These are phyloP conservation scores for Neodontobutis hainanensis DNA, from an alignment of 2,113 vertebrate species.

Conservation along the genomic window DNA sequence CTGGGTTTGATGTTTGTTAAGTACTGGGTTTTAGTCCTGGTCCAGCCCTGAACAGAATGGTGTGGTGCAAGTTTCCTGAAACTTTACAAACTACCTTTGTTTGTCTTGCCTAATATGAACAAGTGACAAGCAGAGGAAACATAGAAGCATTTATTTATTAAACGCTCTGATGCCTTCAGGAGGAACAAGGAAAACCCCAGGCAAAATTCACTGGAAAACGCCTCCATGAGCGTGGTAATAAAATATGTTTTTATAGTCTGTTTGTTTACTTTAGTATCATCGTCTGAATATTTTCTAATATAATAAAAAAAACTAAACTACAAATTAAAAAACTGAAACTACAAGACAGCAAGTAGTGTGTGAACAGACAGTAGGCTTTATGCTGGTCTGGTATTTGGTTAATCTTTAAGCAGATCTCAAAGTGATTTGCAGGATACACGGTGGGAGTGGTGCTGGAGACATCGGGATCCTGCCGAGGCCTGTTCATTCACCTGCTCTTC, in stretches of 20 bases:
- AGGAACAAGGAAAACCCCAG: conserved; percentile 11
- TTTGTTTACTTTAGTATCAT: too few relatives aligned
- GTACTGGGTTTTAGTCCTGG: too few relatives aligned
- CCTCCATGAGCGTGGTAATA: background rate
- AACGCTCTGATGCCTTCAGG: background rate
- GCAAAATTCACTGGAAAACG: background rate
- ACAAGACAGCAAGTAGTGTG: background rate
- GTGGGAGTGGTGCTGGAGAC: background rate
- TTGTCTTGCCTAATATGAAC: too few relatives aligned
- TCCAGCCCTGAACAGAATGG: background rate
- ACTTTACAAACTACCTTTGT: background rate
- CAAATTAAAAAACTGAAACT: background rate
- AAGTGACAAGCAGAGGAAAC: background rate
- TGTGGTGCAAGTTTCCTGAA: background rate
- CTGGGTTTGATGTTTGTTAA: too few relatives aligned
- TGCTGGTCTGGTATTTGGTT: accelerated
- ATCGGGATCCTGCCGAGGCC: conserved; percentile 24
- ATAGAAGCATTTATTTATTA: background rate
- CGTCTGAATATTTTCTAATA: too few relatives aligned
- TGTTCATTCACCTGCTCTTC: conserved; percentile 17
- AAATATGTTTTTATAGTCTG: too few relatives aligned
- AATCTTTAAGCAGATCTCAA: conserved; percentile 24
- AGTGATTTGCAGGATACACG: conserved; percentile 4
- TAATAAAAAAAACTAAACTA: background rate
- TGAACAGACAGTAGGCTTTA: background rate